Conservation (phyloP, 2,888 invertebrate species). For the Ormyrus pomaceus region DNA sequence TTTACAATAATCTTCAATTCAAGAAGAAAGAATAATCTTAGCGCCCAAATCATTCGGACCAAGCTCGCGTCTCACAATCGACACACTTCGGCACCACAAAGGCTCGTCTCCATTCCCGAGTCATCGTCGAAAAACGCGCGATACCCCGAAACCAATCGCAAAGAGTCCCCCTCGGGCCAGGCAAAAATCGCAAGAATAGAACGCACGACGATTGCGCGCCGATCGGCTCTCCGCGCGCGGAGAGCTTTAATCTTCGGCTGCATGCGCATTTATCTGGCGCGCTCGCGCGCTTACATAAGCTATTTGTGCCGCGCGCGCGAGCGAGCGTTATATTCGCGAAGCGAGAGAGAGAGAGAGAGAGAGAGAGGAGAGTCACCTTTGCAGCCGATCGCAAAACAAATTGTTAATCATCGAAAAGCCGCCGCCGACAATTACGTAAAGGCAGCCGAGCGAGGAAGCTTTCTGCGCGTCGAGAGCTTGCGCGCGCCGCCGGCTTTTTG, state of each 20-base stretch:
- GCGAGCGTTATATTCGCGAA: not conserved
- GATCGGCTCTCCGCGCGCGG: not conserved
- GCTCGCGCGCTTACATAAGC: conserved; percentile 69
- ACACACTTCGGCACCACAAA: no score
- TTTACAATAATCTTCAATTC: no score
- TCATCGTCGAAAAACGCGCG: no score
- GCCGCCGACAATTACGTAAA: conserved; percentile 29
- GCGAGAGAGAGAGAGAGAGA: conserved; percentile 14
- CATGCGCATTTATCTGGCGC: conserved; percentile 68
- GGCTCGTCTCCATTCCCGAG: no score
- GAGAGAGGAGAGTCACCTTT: conserved; percentile 70
- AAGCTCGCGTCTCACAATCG: no score
- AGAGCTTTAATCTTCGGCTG: conserved; percentile 46
- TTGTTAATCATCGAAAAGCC: conserved; percentile 74
- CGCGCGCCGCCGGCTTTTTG: not conserved
- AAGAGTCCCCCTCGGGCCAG: no score
- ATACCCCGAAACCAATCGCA: no score
- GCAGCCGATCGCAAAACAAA: conserved; percentile 72
- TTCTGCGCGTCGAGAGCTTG: conserved; percentile 5
- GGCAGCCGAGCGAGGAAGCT: not conserved
- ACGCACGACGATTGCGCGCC: not conserved
- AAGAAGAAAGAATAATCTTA: no score
- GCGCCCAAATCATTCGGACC: no score
- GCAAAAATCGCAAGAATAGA: conserved; percentile 14
- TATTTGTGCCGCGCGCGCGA: conserved; percentile 70